These are phyloP conservation scores for Tringa solitaria DNA, from an alignment of 2,113 vertebrate species.

Conservation along the genomic window DNA sequence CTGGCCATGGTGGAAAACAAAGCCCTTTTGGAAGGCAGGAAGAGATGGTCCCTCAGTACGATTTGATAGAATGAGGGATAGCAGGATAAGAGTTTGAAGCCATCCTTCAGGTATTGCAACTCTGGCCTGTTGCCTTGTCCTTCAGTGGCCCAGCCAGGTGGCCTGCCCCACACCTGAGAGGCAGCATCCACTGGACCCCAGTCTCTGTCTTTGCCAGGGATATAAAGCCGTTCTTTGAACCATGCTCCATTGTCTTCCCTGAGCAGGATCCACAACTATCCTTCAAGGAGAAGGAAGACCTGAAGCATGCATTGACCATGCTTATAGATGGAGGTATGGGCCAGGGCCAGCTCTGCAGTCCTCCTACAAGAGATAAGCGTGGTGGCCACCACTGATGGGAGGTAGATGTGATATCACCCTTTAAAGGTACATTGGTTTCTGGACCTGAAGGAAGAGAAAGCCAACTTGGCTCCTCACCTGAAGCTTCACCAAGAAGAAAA, in stretches of 20 bases:
- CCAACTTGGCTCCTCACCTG: background rate
- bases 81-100: background rate
- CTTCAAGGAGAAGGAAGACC: background rate
- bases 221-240: background rate
- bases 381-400: too few species aligned
- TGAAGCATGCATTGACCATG: background rate
- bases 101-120: background rate
- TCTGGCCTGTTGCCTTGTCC: background rate
- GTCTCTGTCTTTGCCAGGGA: background rate
- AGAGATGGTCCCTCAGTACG: background rate
- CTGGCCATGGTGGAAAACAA: background rate
- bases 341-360: background rate
- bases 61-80: background rate
- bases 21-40: background rate
- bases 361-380: background rate
- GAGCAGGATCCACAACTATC: background rate
- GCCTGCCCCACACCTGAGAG: background rate
- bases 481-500: background rate
- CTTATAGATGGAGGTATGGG: background rate
- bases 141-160: background rate
- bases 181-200: accelerated
- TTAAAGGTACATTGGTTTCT: accelerated
- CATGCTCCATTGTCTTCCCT: background rate
- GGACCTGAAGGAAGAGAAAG: background rate
- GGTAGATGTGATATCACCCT: background rate